Conservation (phyloP, 2,888 invertebrate genomes). For the Drosophila mercatorum region DNA sequence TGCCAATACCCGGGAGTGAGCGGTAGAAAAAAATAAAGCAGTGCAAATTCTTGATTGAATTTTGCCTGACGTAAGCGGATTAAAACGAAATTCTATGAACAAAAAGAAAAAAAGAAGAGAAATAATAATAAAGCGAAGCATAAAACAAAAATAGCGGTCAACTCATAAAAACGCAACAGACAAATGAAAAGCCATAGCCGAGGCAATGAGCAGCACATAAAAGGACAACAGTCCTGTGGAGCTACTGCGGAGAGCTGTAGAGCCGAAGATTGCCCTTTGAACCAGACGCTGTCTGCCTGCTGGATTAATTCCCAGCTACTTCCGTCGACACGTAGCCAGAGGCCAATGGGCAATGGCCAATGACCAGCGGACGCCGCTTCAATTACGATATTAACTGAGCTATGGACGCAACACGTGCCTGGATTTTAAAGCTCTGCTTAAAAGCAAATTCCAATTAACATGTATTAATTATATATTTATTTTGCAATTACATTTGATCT, state of each 20-base stretch:
- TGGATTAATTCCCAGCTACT: constrained; percentile 27
- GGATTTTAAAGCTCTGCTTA: constrained; percentile 21
- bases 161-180: constrained; percentile 61
- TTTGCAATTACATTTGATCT: constrained; percentile 6
- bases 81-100: constrained; percentile 67
- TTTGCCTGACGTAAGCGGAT: constrained; percentile 74
- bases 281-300: constrained; percentile 30
- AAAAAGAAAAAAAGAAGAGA: constrained; percentile 17
- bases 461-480: constrained; percentile 15
- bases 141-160: constrained; percentile 63
- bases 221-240: constrained; percentile 3
- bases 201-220: constrained; percentile 20
- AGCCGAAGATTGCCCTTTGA: constrained; percentile 27
- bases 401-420: constrained; percentile 19
- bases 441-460: constrained; percentile 40
- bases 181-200: constrained; percentile 32
- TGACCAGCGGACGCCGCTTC: constrained; percentile 9
- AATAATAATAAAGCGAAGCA: constrained; percentile 59
- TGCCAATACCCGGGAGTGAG: background rate
- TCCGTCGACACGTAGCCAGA: constrained; percentile 45
- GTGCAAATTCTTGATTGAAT: constrained; percentile 72
- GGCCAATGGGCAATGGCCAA: constrained; percentile 4
- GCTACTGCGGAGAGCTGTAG: background rate
- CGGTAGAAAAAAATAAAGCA: constrained; percentile 7
- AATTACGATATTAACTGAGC: constrained; percentile 42